These are phyloP conservation scores for Clarias macrocephalus DNA, from an alignment of 2,113 vertebrate species.

Conservation along the genomic window DNA sequence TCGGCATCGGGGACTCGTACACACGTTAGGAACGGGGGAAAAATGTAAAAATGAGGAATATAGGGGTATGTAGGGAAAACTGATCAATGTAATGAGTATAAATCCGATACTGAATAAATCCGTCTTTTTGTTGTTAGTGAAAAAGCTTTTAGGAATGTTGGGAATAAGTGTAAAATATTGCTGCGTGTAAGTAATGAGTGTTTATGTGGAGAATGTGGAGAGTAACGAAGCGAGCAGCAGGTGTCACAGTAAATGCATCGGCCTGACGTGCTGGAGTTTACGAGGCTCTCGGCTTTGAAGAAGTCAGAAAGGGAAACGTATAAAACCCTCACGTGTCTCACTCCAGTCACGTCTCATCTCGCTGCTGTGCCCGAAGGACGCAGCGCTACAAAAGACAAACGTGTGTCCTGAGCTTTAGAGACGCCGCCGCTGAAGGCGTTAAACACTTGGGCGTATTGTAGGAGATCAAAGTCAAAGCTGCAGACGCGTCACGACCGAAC, in stretches of 20 bases:
- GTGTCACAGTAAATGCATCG: background rate
- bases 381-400: background rate
- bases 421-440: background rate
- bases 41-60: background rate
- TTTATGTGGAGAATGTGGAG: background rate
- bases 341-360: background rate
- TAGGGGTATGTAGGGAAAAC: no score
- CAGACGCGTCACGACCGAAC: background rate
- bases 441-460: background rate
- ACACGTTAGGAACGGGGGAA: background rate
- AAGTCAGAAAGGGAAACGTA: background rate
- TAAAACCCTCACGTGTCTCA: background rate
- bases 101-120: background rate
- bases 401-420: background rate
- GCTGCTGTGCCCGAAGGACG: background rate
- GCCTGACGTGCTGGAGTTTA: background rate
- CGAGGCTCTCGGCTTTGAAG: background rate
- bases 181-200: background rate
- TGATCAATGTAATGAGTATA: no score
- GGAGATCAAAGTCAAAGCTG: no score
- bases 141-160: background rate
- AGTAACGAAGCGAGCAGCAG: background rate
- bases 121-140: background rate
- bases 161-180: background rate
- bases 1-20: background rate